Evolutionary conservation across 2,888 invertebrate species (phyloP).

Genomic region (Leucozona laternaria): DNA sequence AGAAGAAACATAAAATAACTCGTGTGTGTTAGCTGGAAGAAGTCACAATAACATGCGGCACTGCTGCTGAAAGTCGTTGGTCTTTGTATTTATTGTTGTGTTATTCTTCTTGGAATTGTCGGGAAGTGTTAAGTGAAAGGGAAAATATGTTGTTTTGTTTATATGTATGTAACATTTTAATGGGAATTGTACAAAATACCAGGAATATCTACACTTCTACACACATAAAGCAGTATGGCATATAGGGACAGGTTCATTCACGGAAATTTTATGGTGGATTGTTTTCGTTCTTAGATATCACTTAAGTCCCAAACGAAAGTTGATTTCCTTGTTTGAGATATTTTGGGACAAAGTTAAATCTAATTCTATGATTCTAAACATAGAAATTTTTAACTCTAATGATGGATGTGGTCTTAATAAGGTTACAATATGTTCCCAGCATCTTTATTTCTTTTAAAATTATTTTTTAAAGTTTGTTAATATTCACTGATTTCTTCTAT

Average conservation of each 20-base stretch:
- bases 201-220: slow-evolving; percentile 9
- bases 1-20: neutral
- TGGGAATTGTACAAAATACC: slow-evolving; percentile 41
- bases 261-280: neutral
- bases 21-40: slow-evolving; percentile 25
- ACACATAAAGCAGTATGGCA: neutral
- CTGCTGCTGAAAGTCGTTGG: slow-evolving; percentile 44
- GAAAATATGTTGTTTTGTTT: slow-evolving; percentile 45
- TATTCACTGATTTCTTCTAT: neutral
- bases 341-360: neutral
- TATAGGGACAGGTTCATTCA: slow-evolving; percentile 4
- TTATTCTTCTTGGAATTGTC: slow-evolving; percentile 44
- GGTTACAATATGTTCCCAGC: neutral
- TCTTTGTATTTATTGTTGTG: slow-evolving; percentile 39
- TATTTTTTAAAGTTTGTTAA: neutral
- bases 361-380: neutral
- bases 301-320: neutral
- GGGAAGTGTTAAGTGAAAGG: slow-evolving; percentile 60
- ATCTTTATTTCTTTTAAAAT: neutral
- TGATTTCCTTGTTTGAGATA: neutral
- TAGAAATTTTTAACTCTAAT: neutral
- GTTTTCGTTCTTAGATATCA: neutral
- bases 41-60: slow-evolving; percentile 31
- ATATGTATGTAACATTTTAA: slow-evolving; percentile 1
- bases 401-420: neutral